Evolutionary conservation across 2,888 invertebrate species (phyloP).

Genomic region (Parnassius smintheus): DNA sequence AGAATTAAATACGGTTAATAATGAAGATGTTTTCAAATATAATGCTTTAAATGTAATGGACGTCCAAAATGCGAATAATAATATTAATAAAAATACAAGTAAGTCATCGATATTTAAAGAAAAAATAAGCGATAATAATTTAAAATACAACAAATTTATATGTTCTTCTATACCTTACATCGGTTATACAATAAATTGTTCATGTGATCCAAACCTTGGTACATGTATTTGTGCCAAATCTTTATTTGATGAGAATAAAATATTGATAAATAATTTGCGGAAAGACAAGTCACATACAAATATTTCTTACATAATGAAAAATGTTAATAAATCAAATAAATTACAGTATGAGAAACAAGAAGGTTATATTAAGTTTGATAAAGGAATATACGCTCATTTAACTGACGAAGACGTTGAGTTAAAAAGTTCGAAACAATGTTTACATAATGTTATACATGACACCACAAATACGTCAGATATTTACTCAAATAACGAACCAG

Average conservation of each 20-base stretch:
- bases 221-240: slow-evolving; percentile 55
- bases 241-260: slow-evolving; percentile 38
- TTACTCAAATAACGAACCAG: slow-evolving; percentile 30
- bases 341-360: slow-evolving; percentile 5
- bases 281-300: slow-evolving; percentile 42
- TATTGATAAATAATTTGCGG: slow-evolving; percentile 46
- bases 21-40: no score
- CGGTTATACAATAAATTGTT: slow-evolving; percentile 57
- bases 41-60: no score
- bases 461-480: slow-evolving; percentile 29
- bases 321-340: slow-evolving; percentile 26
- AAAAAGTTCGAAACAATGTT: slow-evolving; percentile 40
- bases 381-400: slow-evolving; percentile 6
- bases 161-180: slow-evolving; percentile 42
- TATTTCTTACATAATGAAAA: slow-evolving; percentile 53
- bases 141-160: slow-evolving; percentile 13
- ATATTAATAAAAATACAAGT: not conserved
- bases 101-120: slow-evolving; percentile 9
- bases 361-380: slow-evolving; percentile 5
- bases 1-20: no score
- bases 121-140: slow-evolving; percentile 9
- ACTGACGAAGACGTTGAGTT: slow-evolving; percentile 40
- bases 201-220: slow-evolving; percentile 48
- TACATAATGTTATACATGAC: slow-evolving; percentile 19
- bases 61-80: no score